phyloP scores from a whole-genome alignment of 2,797 vertebrate genomes.

The Spinus pinus region DNA sequence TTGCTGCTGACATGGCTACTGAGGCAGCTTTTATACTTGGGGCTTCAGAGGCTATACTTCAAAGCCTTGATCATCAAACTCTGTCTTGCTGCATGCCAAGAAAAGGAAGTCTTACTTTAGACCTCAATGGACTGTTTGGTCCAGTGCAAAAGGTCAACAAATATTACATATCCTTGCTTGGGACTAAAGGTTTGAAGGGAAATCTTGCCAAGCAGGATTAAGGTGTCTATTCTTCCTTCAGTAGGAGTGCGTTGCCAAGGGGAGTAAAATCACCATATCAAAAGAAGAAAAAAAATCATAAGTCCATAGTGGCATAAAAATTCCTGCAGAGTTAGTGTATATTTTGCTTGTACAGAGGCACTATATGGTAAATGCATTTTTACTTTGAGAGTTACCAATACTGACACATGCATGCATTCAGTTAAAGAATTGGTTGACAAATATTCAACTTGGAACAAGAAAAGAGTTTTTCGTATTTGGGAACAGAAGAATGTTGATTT shows the following conservation, averaged over 20 bases:
- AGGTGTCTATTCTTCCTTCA: slow-evolving; percentile 28
- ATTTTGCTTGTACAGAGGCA: not conserved
- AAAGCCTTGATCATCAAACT: slow-evolving; percentile 32
- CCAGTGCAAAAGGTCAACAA: slow-evolving; percentile 64
- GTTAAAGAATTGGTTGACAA: not conserved
- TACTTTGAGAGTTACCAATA: not conserved
- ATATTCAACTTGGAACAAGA: not conserved
- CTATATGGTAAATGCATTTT: not conserved
- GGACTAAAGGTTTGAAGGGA: slow-evolving; percentile 29
- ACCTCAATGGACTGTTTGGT: slow-evolving; percentile 37
- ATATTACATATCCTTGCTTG: slow-evolving; percentile 31
- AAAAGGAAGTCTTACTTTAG: slow-evolving; percentile 63
- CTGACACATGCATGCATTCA: not conserved
- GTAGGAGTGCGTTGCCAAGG: not conserved
- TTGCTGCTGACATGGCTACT: not conserved
- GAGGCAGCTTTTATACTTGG: slow-evolving; percentile 17
- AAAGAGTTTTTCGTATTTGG: not conserved
- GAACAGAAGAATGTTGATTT: not conserved
- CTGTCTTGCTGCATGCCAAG: slow-evolving; percentile 42
- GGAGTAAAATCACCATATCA: not conserved
- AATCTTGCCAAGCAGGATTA: slow-evolving; percentile 39
- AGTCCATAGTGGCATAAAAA: not conserved
- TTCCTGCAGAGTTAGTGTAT: not conserved
- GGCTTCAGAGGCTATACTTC: slow-evolving; percentile 43
- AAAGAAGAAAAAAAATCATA: not conserved